These are phyloP conservation scores for Callipepla squamata DNA, from an alignment of 2,113 vertebrate genomes.

Conservation along the genomic window DNA sequence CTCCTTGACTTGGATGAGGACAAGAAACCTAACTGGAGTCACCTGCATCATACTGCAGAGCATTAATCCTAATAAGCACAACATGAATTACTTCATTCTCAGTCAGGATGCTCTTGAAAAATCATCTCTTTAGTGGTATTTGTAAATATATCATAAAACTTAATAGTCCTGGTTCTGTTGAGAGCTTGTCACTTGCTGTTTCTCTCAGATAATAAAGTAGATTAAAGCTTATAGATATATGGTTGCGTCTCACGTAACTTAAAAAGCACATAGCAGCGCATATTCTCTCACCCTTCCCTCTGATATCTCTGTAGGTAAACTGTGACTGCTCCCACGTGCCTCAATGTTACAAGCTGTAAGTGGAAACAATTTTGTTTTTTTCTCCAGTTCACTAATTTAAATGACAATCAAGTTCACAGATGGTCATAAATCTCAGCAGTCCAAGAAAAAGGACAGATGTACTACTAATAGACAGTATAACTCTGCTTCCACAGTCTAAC, in stretches of 20 bases:
- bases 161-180: not conserved
- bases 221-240: not conserved
- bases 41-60: not conserved
- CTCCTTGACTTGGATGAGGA: not conserved
- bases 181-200: not conserved
- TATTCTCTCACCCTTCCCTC: not conserved
- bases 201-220: not conserved
- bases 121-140: not conserved
- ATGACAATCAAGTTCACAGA: not conserved
- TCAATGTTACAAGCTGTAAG: not conserved
- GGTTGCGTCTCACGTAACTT: not conserved
- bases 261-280: not conserved
- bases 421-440: not conserved
- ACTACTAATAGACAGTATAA: not conserved
- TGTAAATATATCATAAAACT: constrained; percentile 8
- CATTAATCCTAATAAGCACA: not conserved
- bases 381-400: not conserved
- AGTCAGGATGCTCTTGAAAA: not conserved
- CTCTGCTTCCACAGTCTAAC: not conserved
- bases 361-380: not conserved
- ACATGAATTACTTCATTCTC: not conserved
- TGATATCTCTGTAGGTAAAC: not conserved
- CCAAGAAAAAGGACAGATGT: not conserved
- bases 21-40: not conserved
- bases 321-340: not conserved